These are phyloP conservation scores for Perccottus glenii DNA, from an alignment of 2,113 vertebrate genomes.

Conservation along the genomic window DNA sequence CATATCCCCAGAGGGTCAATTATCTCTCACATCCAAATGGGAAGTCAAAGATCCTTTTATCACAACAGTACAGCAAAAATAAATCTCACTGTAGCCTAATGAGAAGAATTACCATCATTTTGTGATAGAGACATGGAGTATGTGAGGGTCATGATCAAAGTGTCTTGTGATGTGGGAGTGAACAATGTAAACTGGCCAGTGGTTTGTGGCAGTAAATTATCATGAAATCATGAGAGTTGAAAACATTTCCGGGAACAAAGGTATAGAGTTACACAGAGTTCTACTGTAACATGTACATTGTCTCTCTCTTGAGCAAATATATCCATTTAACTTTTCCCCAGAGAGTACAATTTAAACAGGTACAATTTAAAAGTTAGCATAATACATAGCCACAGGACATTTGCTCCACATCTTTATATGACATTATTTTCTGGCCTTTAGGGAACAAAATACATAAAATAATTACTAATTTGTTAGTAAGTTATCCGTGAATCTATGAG, in stretches of 20 bases:
- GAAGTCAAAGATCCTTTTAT: conserved; percentile 19
- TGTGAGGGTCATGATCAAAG: conserved; percentile 10
- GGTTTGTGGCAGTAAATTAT: conserved; percentile 1
- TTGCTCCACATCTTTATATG: no score
- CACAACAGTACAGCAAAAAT: conserved; percentile 17
- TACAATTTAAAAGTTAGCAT: no score
- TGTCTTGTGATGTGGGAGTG: not conserved
- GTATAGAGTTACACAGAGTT: not conserved
- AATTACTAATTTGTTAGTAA: no score
- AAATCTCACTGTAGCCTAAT: conserved; percentile 10
- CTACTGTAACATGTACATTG: not conserved
- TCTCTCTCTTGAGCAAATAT: not conserved
- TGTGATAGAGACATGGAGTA: conserved; percentile 17
- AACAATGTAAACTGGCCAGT: conserved; percentile 13
- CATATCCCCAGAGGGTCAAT: conserved; percentile 45
- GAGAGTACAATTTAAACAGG: no score
- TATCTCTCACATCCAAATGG: conserved; percentile 31
- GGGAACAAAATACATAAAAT: no score
- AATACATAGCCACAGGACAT: no score
- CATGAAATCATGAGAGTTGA: not conserved
- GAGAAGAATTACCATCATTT: conserved; percentile 19
- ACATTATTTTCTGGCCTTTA: no score
- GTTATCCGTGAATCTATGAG: no score
- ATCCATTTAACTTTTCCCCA: not conserved
- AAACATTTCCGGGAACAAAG: conserved; percentile 1